These are phyloP conservation scores for Xanthostigma xanthostigma DNA, from an alignment of 2,888 invertebrate genomes.

Conservation along the genomic window DNA sequence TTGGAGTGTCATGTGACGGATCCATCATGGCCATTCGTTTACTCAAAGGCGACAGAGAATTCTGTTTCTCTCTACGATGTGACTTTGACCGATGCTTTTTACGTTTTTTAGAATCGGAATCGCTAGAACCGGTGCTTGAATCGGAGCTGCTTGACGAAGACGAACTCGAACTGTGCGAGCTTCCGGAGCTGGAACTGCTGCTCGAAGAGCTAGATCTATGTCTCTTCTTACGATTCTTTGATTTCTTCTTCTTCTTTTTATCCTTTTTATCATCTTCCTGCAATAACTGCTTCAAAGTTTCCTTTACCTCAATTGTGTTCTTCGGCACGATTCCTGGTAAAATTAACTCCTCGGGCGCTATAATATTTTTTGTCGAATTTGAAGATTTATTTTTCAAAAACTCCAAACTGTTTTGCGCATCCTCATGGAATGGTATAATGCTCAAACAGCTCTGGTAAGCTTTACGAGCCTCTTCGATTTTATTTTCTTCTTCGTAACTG, in stretches of 20 bases:
- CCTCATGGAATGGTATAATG: conserved; percentile 75
- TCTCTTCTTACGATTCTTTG: conserved; percentile 46
- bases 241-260: conserved; percentile 47
- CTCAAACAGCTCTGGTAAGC: conserved; percentile 72
- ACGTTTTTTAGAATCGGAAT: conserved; percentile 34
- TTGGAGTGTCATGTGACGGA: conserved; percentile 33
- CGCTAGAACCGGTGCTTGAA: conserved; percentile 52
- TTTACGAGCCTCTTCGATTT: conserved; percentile 69
- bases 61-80: conserved; percentile 42
- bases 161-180: conserved; percentile 42
- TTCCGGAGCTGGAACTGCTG: conserved; percentile 28
- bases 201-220: conserved; percentile 37
- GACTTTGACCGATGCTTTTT: conserved; percentile 43
- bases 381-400: conserved; percentile 56
- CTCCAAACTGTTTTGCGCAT: conserved; percentile 71
- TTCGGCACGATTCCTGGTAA: conserved; percentile 28
- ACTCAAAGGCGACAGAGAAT: conserved; percentile 66
- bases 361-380: conserved; percentile 38
- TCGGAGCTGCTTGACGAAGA: conserved; percentile 35
- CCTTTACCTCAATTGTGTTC: conserved; percentile 42
- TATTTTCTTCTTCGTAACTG: conserved; percentile 77
- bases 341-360: conserved; percentile 45
- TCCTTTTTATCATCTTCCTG: conserved; percentile 37
- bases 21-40: conserved; percentile 67
- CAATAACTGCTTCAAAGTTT: conserved; percentile 46